Conservation (phyloP, 2,888 invertebrate species). For the Sphinx pinastri region DNA sequence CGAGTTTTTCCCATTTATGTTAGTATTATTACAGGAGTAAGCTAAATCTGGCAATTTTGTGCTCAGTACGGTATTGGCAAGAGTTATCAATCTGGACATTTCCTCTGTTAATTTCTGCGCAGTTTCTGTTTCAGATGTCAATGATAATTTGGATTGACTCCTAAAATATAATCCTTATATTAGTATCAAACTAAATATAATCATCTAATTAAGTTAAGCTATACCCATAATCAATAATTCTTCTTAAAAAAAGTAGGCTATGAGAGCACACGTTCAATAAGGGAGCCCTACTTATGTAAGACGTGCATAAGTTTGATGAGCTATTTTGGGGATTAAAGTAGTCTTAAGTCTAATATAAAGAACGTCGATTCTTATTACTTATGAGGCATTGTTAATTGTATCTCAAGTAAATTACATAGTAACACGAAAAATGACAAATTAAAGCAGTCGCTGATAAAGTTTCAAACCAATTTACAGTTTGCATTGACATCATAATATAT, state of each 20-base stretch:
- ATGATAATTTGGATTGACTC: slow-evolving; percentile 67
- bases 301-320: no score
- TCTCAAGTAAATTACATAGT: no score
- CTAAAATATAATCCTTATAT: slow-evolving; percentile 41
- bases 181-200: neutral
- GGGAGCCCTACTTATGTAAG: no score
- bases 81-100: slow-evolving; percentile 75
- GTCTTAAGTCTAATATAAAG: no score
- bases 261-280: no score
- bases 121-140: slow-evolving; percentile 64
- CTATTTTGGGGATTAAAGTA: no score
- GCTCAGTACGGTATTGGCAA: slow-evolving; percentile 78
- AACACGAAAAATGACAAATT: neutral
- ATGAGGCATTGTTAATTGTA: no score
- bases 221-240: no score
- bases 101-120: slow-evolving; percentile 71
- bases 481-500: neutral
- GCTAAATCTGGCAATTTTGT: slow-evolving; percentile 76
- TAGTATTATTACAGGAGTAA: slow-evolving; percentile 54
- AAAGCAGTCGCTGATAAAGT: neutral
- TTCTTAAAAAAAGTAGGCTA: no score
- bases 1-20: slow-evolving; percentile 36
- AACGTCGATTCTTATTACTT: no score
- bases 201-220: no score
- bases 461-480: neutral